phyloP scores from a whole-genome alignment of 92 coral and sea anemone genomes.

The Bergia puertoricense region DNA sequence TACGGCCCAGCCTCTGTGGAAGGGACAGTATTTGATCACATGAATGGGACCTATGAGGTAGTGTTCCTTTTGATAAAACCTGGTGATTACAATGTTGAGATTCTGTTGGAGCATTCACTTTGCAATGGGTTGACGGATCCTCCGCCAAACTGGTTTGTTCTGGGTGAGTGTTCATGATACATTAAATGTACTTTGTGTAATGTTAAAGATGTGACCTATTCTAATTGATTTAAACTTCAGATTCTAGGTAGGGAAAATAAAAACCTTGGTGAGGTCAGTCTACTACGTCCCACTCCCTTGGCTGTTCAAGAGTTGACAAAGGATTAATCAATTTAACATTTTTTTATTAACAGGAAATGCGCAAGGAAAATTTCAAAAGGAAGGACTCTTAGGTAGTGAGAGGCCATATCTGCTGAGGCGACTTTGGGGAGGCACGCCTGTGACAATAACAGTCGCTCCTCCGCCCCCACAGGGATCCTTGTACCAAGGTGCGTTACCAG shows the following conservation, averaged over 20 bases:
- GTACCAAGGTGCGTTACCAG: constrained; percentile 49
- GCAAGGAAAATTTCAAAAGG: constrained; percentile 85
- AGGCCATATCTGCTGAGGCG: constrained; percentile 74
- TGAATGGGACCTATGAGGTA: constrained; percentile 88
- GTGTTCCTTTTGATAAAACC: constrained; percentile 77
- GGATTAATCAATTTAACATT: not conserved
- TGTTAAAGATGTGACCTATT: too few relatives aligned
- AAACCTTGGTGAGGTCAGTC: too few relatives aligned
- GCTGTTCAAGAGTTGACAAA: too few relatives aligned
- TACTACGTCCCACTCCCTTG: too few relatives aligned
- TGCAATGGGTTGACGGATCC: constrained; percentile 83
- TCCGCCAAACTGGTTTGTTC: constrained; percentile 77
- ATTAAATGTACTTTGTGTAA: too few relatives aligned
- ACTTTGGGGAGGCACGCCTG: constrained; percentile 74
- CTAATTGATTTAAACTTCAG: not conserved
- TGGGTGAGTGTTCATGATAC: constrained; percentile 47
- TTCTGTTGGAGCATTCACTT: constrained; percentile 76
- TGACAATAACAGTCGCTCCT: constrained; percentile 65
- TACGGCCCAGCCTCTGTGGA: constrained; percentile 86
- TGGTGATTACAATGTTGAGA: constrained; percentile 69
- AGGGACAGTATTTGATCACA: constrained; percentile 82
- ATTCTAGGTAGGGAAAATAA: not conserved
- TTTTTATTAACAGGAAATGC: constrained; percentile 60
- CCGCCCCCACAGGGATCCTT: constrained; percentile 51
- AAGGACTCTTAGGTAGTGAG: constrained; percentile 70